These are phyloP conservation scores for Litoditis marina DNA, from an alignment of 2,888 invertebrate species.

Conservation along the genomic window DNA sequence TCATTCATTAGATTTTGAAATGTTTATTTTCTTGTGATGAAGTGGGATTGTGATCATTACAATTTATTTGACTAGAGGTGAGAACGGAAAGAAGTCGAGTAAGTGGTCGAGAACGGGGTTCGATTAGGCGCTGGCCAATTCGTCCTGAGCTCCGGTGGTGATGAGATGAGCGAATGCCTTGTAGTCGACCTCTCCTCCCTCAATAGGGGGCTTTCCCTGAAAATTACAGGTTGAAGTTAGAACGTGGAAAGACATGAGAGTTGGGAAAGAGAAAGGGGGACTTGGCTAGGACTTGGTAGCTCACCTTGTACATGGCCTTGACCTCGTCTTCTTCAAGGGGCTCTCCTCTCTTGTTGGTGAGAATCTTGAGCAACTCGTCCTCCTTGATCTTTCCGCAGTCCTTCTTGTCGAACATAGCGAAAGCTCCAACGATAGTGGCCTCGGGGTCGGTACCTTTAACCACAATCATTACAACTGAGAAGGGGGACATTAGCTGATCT, in stretches of 20 bases:
- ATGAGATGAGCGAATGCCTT: constrained; percentile 65
- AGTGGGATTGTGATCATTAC: no score
- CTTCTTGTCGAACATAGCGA: constrained; percentile 66
- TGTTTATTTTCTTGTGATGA: no score
- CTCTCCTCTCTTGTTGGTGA: constrained; percentile 62
- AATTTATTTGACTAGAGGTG: no score
- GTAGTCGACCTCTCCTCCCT: constrained; percentile 66
- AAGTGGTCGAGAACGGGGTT: neutral
- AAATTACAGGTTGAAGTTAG: neutral
- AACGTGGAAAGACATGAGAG: no score
- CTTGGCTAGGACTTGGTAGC: no score
- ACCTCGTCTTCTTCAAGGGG: constrained; percentile 61
- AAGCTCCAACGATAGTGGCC: constrained; percentile 65
- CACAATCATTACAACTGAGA: no score
- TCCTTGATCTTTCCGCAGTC: constrained; percentile 64
- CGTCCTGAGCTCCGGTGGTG: constrained; percentile 66
- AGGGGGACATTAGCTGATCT: no score
- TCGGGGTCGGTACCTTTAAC: constrained; percentile 67
- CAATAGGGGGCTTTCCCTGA: constrained; percentile 63
- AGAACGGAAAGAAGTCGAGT: constrained; percentile 1
- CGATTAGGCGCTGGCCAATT: constrained; percentile 54
- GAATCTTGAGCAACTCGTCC: constrained; percentile 63
- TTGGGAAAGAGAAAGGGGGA: no score
- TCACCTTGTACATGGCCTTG: constrained; percentile 51
- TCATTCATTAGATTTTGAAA: no score